Evolutionary conservation across 2,113 vertebrate genomes (phyloP).

Genomic region (Chaenogobius annularis): DNA sequence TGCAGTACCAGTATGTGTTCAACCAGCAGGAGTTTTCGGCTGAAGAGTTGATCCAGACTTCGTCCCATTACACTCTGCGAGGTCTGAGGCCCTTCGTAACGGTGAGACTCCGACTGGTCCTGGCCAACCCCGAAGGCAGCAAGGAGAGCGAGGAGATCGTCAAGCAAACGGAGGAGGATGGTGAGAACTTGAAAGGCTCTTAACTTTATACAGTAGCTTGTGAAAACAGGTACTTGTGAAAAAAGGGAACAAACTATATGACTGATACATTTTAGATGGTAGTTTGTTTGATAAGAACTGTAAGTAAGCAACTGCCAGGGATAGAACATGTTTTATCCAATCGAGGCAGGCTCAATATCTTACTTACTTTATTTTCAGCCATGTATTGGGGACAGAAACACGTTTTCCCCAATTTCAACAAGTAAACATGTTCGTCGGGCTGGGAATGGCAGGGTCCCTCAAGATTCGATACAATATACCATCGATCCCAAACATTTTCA

Average conservation of each 20-base stretch:
- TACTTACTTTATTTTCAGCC: too few species aligned
- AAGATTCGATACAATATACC: too few species aligned
- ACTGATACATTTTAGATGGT: neutral
- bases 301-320: neutral
- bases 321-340: too few species aligned
- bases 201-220: too few species aligned
- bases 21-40: constrained; percentile 92
- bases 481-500: too few species aligned
- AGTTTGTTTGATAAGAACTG: neutral
- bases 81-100: constrained; percentile 92
- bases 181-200: constrained; percentile 62
- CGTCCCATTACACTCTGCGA: constrained; percentile 92
- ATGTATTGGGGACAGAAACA: too few species aligned
- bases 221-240: too few species aligned
- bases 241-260: too few species aligned
- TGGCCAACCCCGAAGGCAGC: constrained; percentile 92
- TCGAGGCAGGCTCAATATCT: too few species aligned
- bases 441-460: too few species aligned
- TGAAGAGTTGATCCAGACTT: constrained; percentile 90
- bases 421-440: too few species aligned
- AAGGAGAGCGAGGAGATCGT: constrained; percentile 95
- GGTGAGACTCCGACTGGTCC: constrained; percentile 86
- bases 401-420: too few species aligned
- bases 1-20: constrained; percentile 94
- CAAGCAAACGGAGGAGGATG: constrained; percentile 94